Percentiles rank a stretch among this genome's conserved stretches.
These are phyloP conservation scores for Denticeps clupeoides DNA, from an alignment of 2,797 vertebrate genomes.

Conservation along the genomic window DNA sequence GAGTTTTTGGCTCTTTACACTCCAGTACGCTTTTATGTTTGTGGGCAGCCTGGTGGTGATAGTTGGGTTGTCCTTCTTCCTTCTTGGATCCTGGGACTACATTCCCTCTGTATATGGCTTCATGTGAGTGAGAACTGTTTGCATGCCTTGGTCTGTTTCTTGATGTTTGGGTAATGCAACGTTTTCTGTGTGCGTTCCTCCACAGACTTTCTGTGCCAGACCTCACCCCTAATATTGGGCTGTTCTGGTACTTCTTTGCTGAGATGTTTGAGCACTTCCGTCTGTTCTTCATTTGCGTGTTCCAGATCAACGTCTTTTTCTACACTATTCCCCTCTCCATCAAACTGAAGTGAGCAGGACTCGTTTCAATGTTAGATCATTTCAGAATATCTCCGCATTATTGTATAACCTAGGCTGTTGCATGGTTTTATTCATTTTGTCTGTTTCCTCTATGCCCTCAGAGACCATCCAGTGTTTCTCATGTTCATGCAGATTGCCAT, in stretches of 20 bases:
- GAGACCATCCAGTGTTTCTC: conserved; percentile 91
- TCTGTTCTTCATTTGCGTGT: conserved; percentile 94
- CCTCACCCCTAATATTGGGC: conserved; percentile 92
- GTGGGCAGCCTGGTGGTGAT: conserved; percentile 81
- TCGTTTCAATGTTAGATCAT: too few species aligned
- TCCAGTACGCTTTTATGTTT: conserved; percentile 79
- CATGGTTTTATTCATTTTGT: conserved; percentile 9
- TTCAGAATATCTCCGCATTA: too few species aligned
- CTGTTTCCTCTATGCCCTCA: conserved; percentile 45
- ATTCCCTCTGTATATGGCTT: conserved; percentile 91
- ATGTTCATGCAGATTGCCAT: conserved; percentile 92
- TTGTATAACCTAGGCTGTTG: too few species aligned
- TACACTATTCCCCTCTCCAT: conserved; percentile 91
- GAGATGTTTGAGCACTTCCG: conserved; percentile 99
- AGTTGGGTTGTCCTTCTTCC: conserved; percentile 86
- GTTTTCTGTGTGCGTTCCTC: neutral
- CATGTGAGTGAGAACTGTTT: conserved; percentile 68
- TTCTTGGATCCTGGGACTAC: conserved; percentile 93
- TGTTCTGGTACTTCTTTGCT: conserved; percentile 99
- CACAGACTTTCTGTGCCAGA: conserved; percentile 88
- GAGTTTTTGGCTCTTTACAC: conserved; percentile 79
- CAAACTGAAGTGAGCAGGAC: conserved; percentile 94
- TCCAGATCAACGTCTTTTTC: conserved; percentile 98
- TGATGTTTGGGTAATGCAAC: neutral
- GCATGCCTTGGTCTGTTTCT: neutral